These are phyloP conservation scores for Sylvietta virens DNA, from an alignment of 2,113 vertebrate species.

Conservation along the genomic window DNA sequence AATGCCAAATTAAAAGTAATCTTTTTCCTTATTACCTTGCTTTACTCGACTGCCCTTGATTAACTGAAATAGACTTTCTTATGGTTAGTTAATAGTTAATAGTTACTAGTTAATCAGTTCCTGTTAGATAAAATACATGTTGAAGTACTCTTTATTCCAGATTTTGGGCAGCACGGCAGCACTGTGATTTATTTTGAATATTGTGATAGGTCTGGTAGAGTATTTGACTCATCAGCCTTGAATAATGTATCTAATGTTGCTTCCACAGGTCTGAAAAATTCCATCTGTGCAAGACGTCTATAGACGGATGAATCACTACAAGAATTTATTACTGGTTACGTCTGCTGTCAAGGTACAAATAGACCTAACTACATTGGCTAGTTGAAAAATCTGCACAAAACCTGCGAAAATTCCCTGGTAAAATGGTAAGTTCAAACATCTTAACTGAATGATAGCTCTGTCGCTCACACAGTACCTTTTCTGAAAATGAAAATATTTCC, in stretches of 20 bases:
- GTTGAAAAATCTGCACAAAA: neutral
- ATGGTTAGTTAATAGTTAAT: neutral
- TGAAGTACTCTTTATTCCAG: neutral
- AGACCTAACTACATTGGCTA: neutral
- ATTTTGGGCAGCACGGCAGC: neutral
- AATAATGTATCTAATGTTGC: neutral
- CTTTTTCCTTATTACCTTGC: neutral
- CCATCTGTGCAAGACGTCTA: neutral
- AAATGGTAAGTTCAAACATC: neutral
- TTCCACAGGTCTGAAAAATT: neutral
- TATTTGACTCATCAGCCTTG: neutral
- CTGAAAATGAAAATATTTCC: neutral
- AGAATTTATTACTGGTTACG: neutral
- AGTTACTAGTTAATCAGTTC: neutral
- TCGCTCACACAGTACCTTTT: neutral
- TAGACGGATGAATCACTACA: neutral
- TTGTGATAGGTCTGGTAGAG: neutral
- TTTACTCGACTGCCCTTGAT: neutral
- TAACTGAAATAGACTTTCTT: neutral
- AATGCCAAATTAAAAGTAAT: constrained; percentile 23
- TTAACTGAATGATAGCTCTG: neutral
- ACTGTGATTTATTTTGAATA: constrained; percentile 18
- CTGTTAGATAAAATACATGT: constrained; percentile 25
- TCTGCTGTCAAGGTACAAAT: neutral
- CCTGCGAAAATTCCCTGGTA: neutral